Evolutionary conservation across 2,888 invertebrate species (phyloP).

Genomic region (Pinctada fucata): DNA sequence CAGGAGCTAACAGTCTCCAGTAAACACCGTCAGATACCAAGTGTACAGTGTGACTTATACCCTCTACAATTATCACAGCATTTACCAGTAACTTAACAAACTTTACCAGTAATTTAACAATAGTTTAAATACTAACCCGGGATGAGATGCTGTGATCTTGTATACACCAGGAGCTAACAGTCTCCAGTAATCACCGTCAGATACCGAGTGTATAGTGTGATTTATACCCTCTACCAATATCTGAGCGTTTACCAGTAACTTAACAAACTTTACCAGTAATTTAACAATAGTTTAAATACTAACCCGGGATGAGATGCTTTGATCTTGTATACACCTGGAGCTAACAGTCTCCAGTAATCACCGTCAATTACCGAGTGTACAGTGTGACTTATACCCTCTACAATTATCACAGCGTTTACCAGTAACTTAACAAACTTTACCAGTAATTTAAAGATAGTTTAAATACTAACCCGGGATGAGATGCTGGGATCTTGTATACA

Average conservation of each 20-base stretch:
- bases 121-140: slow-evolving; percentile 68
- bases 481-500: slow-evolving; percentile 85
- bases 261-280: too few relatives aligned
- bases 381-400: slow-evolving; percentile 88
- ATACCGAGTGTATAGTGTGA: slow-evolving; percentile 88
- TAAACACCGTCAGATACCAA: slow-evolving; percentile 91
- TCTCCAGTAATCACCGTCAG: slow-evolving; percentile 93
- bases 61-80: slow-evolving; percentile 87
- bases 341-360: slow-evolving; percentile 94
- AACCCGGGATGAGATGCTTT: slow-evolving; percentile 79
- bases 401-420: slow-evolving; percentile 85
- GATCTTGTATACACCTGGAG: slow-evolving; percentile 91
- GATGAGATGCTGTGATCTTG: slow-evolving; percentile 82
- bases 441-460: too few relatives aligned
- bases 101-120: too few relatives aligned
- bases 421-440: too few relatives aligned
- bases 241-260: slow-evolving; percentile 86
- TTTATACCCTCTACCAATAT: slow-evolving; percentile 87
- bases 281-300: too few relatives aligned
- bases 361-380: slow-evolving; percentile 89
- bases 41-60: slow-evolving; percentile 87
- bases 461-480: slow-evolving; percentile 62
- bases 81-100: too few relatives aligned
- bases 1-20: slow-evolving; percentile 95
- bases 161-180: too few relatives aligned